Evolutionary conservation across 2,888 invertebrate genomes (phyloP), one percentile per base, ranked within the genome.

Genomic region (Serrognathus titanus): DNA sequence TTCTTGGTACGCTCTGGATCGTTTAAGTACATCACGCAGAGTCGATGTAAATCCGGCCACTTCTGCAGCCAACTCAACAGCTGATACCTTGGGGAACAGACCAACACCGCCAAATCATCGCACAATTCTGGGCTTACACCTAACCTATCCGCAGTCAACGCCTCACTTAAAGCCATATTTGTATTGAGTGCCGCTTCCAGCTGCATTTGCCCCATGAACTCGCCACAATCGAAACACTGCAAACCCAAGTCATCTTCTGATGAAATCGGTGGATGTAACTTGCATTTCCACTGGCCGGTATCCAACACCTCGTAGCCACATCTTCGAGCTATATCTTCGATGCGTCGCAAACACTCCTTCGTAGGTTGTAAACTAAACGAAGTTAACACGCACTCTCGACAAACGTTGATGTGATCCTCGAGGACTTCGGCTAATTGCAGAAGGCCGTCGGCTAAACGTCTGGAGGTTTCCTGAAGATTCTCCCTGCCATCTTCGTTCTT

Each of bases 321-420:
- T 12, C 75, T 75, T 48, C 77, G 71, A 1, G 83, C 83, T 58
- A 83, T 72, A 31, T 79, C 78, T 64, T 81, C 78, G 48, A 90
- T 83, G 62, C 79, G 75, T 24, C 83, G 81, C 69, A 84, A 83
- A 74, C 85, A 83, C 9, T 76, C 75, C 37, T 79, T 77, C 6
- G 88, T 84, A 3, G 90, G 90, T 68, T 88, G 83, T 50, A 90
- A 78, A 46, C 88, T 88, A 78, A 90, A 91, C 1, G 90, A 87
- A 0, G 90, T 89, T 40, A 90, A 80, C 0, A 85, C 77, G 69
- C 89, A 90, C 77, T 90, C 90, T 64, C 85, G 80, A 48, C 83
- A 82, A 35, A 89, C 81, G 12, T 85, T 82, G 16, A 82, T 75
- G 69, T 87, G 84, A 53, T 79, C 79, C 16, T 81, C 76, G 38